phyloP scores from a whole-genome alignment of 2,797 vertebrate genomes.

The Anableps anableps region DNA sequence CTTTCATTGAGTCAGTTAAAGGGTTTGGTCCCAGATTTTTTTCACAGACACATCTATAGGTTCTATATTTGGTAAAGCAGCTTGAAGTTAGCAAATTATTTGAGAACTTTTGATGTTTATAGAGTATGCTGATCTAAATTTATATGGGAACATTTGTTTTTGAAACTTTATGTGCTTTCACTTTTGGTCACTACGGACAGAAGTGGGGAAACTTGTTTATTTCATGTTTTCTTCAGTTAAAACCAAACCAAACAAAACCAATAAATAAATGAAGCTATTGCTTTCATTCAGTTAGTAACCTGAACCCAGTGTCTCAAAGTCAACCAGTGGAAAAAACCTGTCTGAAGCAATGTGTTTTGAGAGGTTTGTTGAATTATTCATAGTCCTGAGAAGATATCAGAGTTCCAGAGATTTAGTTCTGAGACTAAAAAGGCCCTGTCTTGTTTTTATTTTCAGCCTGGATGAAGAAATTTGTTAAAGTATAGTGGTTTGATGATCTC shows the following conservation, averaged over 20 bases:
- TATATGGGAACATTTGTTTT: neutral
- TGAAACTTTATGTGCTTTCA: neutral
- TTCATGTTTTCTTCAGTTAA: neutral
- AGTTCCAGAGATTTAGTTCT: no score
- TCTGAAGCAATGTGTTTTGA: neutral
- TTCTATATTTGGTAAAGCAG: conserved; percentile 11
- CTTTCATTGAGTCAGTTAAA: conserved; percentile 47
- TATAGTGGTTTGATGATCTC: neutral
- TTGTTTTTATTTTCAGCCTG: neutral
- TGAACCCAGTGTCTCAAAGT: neutral
- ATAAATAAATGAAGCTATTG: neutral
- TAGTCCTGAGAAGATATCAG: neutral
- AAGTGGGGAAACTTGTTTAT: neutral
- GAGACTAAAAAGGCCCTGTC: no score
- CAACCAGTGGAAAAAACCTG: neutral
- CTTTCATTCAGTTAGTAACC: neutral
- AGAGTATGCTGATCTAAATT: neutral
- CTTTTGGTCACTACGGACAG: neutral
- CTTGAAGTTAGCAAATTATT: conserved; percentile 5
- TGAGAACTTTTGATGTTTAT: conserved; percentile 6
- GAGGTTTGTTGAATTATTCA: neutral
- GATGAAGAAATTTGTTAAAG: neutral
- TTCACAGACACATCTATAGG: conserved; percentile 7
- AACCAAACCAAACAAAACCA: neutral
- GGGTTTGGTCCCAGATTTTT: conserved; percentile 25